Conservation (phyloP, 2,888 invertebrate genomes). For the Reticulitermes lucifugus region DNA sequence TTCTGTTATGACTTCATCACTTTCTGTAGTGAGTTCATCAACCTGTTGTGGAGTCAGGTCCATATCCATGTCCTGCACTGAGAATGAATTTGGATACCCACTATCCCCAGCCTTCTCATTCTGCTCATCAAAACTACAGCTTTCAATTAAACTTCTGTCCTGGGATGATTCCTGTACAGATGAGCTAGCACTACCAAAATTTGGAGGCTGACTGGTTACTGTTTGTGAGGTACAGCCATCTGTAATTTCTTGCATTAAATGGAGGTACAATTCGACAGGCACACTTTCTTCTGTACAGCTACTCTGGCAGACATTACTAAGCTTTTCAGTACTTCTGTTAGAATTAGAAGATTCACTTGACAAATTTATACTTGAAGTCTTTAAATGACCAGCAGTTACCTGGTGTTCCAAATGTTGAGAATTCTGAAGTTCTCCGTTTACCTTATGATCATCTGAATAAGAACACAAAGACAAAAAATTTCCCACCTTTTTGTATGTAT, state of each 20-base stretch:
- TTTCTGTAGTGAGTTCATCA: constrained; percentile 56
- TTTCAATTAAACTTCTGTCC: constrained; percentile 28
- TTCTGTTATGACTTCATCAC: constrained; percentile 49
- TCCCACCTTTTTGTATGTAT: background rate
- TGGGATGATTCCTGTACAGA: constrained; percentile 17
- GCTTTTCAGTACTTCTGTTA: background rate
- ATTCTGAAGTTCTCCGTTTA: background rate
- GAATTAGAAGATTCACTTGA: background rate
- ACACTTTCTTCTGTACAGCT: background rate
- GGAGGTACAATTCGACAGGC: background rate
- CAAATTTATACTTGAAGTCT: background rate
- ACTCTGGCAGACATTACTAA: background rate
- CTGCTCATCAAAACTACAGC: constrained; percentile 43
- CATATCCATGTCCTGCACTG: constrained; percentile 59
- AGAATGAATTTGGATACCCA: constrained; percentile 60
- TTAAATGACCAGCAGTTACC: background rate
- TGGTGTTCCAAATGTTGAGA: background rate
- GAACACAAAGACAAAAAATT: background rate
- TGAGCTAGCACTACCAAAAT: background rate
- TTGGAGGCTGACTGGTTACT: background rate
- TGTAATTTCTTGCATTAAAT: background rate
- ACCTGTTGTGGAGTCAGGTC: constrained; percentile 57
- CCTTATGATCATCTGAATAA: background rate
- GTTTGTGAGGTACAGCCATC: background rate
- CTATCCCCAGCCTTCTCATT: constrained; percentile 57